Base-by-base conservation (phyloP, 2,888 invertebrate species). In the Dromius quadrimaculatus region DNA sequence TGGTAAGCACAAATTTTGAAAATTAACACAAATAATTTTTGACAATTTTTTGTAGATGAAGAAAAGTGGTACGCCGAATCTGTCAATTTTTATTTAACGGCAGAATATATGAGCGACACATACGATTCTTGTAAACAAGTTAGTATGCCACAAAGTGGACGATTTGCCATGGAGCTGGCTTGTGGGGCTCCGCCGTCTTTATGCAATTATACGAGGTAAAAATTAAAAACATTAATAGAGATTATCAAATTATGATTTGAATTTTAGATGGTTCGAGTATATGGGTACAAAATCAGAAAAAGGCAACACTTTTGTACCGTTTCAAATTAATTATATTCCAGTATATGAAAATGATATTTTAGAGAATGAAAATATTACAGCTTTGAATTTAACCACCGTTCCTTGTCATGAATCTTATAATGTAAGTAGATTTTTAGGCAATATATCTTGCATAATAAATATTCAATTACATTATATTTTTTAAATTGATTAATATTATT, bases 51-150 rank as follows among this genome's bases (percentile, higher is more conserved):
- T 68, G 22, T 41, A 34, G 36, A 3, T 17, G 20, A 23, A n/a
- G 19, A n/a, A 15, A 4, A 17, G 1, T 15, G 22, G 0, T 89
- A 84, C 75, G 85, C 87, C 0, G 78, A 82, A 41, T 81, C 82
- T 74, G 79, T 89, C 5, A 79, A 86, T 72, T 84, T 84, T 65
- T 80, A 83, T 68, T 75, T 95, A 1, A 83, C 86, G 19, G 84
- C 87, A 45, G 80, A 85, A 0, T 93, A 89, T 75, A 88, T 90
- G 75, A 79, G 87, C 15, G 85, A 81, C 0, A 86, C 90, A 0
- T 95, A 88, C 79, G 86, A 92, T 23, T 94, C 95, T 0, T 98
- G 98, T 79, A 85, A 87, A 43, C 86, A 89, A 19, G 91, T 97
- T 0, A 84, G 92, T 8, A 86, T 92, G 77, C 92, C 95, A 0